Base-by-base conservation (phyloP, 1,140 invertebrate genomes). In the Drosophila kanapiae region DNA sequence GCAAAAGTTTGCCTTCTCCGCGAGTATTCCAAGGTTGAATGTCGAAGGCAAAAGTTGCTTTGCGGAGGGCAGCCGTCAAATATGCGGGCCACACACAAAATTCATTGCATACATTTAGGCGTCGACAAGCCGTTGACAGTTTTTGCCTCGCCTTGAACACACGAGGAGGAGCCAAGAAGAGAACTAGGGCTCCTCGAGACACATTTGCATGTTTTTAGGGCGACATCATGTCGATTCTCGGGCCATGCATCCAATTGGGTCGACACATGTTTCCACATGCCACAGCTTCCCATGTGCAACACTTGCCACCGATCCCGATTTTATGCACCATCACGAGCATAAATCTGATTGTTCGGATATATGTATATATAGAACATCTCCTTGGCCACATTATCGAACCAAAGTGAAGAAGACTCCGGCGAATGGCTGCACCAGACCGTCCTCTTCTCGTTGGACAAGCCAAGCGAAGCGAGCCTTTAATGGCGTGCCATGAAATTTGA, bases 71-170 rank as follows among this genome's bases (percentile, higher is more conserved):
- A 72, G 42, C 61, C 82, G 80, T 78, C 77, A 88, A 78, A 88
- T 84, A 90, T 88, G 85, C 84, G 84, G 84, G 85, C 59, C 54
- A 40, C 63, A 53, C 63, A 68, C 67, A 64, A 75, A 56, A 75
- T 75, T 64, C 69, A 75, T 75, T 68, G 70, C 79, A 87, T 84
- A 77, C 59, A 84, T 84, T 86, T 76, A 60, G 78, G 47, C 61
- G 82, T 48, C 77, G 69, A 80, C 84, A 84, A 90, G 74, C 80
- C 85, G 84, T 62, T 84, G 80, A 80, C 85, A 84, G 84, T 87
- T 88, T 75, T 83, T 80, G 54, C 40, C 54, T 53, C 18, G n/a
- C 61, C 49, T 49, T 57, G 48, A 47, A 64, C 47, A 48, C 60
- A 53, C 27, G 54, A 47, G 27, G 31, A 13, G 37, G 35, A 35